These are phyloP conservation scores for Ips nitidus DNA, from an alignment of 1,140 invertebrate genomes.

Conservation along the genomic window DNA sequence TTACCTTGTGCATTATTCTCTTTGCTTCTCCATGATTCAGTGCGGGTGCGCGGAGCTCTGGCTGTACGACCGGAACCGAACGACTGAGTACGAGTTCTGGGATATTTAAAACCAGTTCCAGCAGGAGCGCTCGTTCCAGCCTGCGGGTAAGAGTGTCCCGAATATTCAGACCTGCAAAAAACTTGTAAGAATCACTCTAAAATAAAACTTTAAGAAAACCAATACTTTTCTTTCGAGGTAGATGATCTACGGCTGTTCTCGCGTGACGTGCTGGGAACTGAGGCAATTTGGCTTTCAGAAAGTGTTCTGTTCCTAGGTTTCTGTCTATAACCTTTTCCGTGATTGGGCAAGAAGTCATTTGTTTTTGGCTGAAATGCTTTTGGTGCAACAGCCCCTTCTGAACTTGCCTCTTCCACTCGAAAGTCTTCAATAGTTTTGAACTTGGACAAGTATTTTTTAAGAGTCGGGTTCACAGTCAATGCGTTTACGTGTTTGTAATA, in stretches of 20 bases:
- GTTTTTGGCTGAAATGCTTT: slow-evolving; percentile 36
- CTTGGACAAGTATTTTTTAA: slow-evolving; percentile 79
- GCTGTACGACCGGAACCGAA: slow-evolving; percentile 53
- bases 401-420: slow-evolving; percentile 66
- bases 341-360: slow-evolving; percentile 38
- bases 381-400: too few relatives aligned
- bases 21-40: slow-evolving; percentile 49
- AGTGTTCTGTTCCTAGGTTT: slow-evolving; percentile 41
- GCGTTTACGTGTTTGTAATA: slow-evolving; percentile 82
- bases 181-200: slow-evolving; percentile 1
- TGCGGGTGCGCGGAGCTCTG: slow-evolving; percentile 33
- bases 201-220: neutral
- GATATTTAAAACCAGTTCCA: slow-evolving; percentile 44
- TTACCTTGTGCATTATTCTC: slow-evolving; percentile 34
- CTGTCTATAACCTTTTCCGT: slow-evolving; percentile 34
- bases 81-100: slow-evolving; percentile 47
- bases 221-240: slow-evolving; percentile 35
- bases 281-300: slow-evolving; percentile 40
- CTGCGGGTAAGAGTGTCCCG: slow-evolving; percentile 38
- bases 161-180: slow-evolving; percentile 39
- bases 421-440: slow-evolving; percentile 97
- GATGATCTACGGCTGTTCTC: slow-evolving; percentile 37
- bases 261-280: slow-evolving; percentile 33
- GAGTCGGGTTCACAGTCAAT: slow-evolving; percentile 77
- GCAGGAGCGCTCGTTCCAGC: slow-evolving; percentile 50